A percentile compares a stretch with the other conserved stretches of the same genome.
Evolutionary conservation across 2,888 invertebrate species (phyloP).

Genomic region (Morpho helenor): DNA sequence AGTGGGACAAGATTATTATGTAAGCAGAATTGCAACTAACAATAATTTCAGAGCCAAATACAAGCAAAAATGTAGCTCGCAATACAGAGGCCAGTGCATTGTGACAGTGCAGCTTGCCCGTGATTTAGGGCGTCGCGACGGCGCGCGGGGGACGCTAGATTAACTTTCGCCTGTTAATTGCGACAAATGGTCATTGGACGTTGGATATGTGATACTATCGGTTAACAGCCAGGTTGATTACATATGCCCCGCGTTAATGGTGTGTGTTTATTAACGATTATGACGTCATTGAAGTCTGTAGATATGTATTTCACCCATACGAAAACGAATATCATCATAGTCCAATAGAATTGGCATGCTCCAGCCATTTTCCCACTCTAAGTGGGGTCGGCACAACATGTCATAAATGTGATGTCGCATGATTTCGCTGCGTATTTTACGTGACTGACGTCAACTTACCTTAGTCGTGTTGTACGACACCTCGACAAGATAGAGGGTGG

Average conservation of each 20-base stretch:
- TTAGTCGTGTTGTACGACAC: no score
- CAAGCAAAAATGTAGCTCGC: constrained; percentile 4
- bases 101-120: constrained; percentile 39
- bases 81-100: constrained; percentile 24
- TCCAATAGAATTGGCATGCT: no score
- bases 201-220: constrained; percentile 42
- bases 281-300: background rate
- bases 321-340: no score
- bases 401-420: no score
- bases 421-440: no score
- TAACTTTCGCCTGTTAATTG: constrained; percentile 67
- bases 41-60: background rate
- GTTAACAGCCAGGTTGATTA: constrained; percentile 23
- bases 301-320: background rate
- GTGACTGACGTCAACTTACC: no score
- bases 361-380: no score
- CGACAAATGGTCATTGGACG: constrained; percentile 63
- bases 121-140: constrained; percentile 71
- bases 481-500: no score
- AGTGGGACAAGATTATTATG: no score
- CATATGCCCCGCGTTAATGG: constrained; percentile 7
- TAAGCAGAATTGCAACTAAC: no score
- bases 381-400: no score
- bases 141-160: constrained; percentile 44
- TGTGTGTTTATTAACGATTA: background rate